Evolutionary conservation across 2,888 invertebrate species (phyloP).

Genomic region (Epinotia bilunana): DNA sequence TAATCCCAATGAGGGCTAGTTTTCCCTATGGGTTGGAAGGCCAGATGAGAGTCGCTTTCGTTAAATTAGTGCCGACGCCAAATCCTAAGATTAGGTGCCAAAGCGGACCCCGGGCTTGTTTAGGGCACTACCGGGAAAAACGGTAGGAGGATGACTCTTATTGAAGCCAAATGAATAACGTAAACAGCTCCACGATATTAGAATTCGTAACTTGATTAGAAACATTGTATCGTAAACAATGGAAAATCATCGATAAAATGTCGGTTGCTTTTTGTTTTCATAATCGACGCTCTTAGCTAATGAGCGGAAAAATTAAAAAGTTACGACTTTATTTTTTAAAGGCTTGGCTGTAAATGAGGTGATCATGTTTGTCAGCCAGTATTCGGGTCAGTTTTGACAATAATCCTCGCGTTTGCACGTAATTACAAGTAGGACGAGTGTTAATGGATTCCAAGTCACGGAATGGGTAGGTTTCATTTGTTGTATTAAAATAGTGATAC

Average conservation of each 20-base stretch:
- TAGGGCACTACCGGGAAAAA: no score
- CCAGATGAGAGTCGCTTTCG: no score
- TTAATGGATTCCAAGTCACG: slow-evolving; percentile 41
- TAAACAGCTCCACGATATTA: background rate
- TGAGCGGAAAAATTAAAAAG: slow-evolving; percentile 51
- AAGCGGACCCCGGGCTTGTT: no score
- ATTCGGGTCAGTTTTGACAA: slow-evolving; percentile 36
- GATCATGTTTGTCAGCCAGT: slow-evolving; percentile 29
- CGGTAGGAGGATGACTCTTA: background rate
- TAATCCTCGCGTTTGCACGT: slow-evolving; percentile 33
- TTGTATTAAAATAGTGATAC: slow-evolving; percentile 5
- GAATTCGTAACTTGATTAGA: background rate
- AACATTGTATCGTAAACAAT: slow-evolving; percentile 21
- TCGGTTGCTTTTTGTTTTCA: slow-evolving; percentile 63
- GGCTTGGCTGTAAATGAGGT: slow-evolving; percentile 34
- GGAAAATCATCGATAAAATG: slow-evolving; percentile 47
- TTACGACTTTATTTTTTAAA: slow-evolving; percentile 31
- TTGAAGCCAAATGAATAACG: background rate
- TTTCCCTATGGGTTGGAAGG: no score
- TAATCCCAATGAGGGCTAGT: no score
- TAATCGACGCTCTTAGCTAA: slow-evolving; percentile 54
- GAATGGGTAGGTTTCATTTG: slow-evolving; percentile 20
- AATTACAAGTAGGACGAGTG: slow-evolving; percentile 23
- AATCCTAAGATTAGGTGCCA: no score
- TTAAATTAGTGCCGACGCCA: no score